A percentile compares a stretch with the other conserved stretches of the same genome.
Conservation (phyloP, 2,888 invertebrate genomes). For the Agrilus mali region DNA sequence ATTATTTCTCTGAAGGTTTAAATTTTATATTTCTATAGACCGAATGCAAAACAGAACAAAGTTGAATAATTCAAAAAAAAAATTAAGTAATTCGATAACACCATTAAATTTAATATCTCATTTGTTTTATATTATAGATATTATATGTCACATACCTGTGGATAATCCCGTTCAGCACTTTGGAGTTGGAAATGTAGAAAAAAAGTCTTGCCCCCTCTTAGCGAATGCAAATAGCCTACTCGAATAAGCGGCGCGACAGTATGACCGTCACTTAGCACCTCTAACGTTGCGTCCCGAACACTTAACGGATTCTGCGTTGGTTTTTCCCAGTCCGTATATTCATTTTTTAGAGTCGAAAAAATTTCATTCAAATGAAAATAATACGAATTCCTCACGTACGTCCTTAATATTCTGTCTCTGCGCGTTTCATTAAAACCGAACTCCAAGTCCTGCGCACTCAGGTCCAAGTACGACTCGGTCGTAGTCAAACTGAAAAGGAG, state of each 20-base stretch:
- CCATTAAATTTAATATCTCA: no score
- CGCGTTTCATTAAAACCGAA: constrained; percentile 85
- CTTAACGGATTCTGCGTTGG: constrained; percentile 76
- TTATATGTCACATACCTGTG: constrained; percentile 42
- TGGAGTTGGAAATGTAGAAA: constrained; percentile 84
- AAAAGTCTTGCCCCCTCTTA: constrained; percentile 68
- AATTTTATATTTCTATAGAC: no score
- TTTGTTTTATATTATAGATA: neutral
- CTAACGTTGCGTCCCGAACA: constrained; percentile 73
- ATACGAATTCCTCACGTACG: constrained; percentile 88
- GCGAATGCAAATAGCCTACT: constrained; percentile 66
- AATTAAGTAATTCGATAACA: neutral
- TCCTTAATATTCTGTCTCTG: constrained; percentile 75
- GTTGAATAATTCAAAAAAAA: no score
- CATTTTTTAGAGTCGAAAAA: constrained; percentile 82
- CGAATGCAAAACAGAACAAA: no score
- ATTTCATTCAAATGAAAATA: constrained; percentile 92
- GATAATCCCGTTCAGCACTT: constrained; percentile 66
- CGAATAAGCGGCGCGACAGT: constrained; percentile 76
- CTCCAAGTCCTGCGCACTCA: constrained; percentile 74
- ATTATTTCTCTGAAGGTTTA: no score
- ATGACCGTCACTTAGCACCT: constrained; percentile 84
- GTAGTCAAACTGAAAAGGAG: constrained; percentile 76
- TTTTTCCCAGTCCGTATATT: constrained; percentile 93
- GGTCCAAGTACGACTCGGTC: constrained; percentile 68